phyloP scores from a whole-genome alignment of 2,888 invertebrate species.

The Drosophila sordidapex region DNA sequence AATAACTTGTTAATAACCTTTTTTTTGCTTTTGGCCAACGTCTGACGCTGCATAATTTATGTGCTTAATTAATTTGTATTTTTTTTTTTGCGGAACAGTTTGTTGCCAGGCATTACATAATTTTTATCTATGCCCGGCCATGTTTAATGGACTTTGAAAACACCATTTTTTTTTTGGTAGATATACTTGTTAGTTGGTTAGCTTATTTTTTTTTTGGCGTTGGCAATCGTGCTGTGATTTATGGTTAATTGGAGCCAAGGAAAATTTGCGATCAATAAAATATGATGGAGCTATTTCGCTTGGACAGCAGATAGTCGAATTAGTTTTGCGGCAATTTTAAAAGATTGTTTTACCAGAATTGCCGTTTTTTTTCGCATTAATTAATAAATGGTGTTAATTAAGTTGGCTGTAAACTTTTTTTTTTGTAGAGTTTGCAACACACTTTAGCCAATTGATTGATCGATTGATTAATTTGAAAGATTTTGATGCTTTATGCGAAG shows the following conservation, averaged over 20 bases:
- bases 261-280: slow-evolving; percentile 18
- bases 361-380: neutral
- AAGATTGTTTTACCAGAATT: slow-evolving; percentile 9
- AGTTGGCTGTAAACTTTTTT: neutral
- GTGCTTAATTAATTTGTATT: slow-evolving; percentile 70
- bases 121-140: slow-evolving; percentile 36
- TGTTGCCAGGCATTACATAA: slow-evolving; percentile 59
- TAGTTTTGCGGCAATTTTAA: slow-evolving; percentile 12
- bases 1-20: slow-evolving; percentile 71
- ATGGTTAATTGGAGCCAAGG: slow-evolving; percentile 39
- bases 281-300: slow-evolving; percentile 21
- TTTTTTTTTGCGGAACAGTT: slow-evolving; percentile 51
- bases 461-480: neutral
- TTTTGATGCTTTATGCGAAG: neutral
- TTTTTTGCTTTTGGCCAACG: slow-evolving; percentile 23
- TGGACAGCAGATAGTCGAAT: slow-evolving; percentile 15
- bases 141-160: slow-evolving; percentile 44
- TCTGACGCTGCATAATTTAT: slow-evolving; percentile 72
- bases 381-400: slow-evolving; percentile 1
- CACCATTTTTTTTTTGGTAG: slow-evolving; percentile 14
- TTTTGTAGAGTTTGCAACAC: neutral
- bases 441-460: neutral
- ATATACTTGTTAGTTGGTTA: slow-evolving; percentile 25
- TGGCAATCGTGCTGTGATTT: slow-evolving; percentile 55
- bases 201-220: slow-evolving; percentile 25